Base-by-base conservation (phyloP, 2,888 invertebrate species). In the Erebia palarica region DNA sequence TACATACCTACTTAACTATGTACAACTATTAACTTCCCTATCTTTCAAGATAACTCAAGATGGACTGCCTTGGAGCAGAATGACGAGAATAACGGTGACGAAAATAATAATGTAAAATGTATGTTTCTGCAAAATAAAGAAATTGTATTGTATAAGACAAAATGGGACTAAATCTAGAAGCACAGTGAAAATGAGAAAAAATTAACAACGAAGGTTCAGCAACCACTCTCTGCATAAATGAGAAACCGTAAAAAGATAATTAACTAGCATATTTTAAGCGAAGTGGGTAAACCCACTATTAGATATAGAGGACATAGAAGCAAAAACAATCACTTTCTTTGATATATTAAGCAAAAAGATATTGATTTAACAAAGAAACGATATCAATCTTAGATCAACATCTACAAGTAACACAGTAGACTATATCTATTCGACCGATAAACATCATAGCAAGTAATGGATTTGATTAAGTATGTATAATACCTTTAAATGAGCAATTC, bases 341-440 rank as follows among this genome's bases (percentile, higher is more conserved):
- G 27, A 27, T 27, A 27, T 27, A 21, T 21, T 27, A 27, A 5
- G 14, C 14, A 14, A n/a, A 53, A 8, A 53, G 51, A n/a, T n/a
- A 7, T 9, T n/a, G 51, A 53, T 53, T 9, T 53, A 42, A 59
- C 59, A 59, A 59, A 59, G 42, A 42, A 36, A 42, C n/a, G 59
- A 59, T 36, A 58, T 3, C 14, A 13, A 36, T 36, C n/a, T n/a
- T n/a, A 59, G 42, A 42, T 42, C 59, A 14, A 42, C 59, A 59
- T 42, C 36, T 36, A 9, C 36, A 42, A 36, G n/a, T 7, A 36
- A 36, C 8, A n/a, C n/a, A 42, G n/a, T 9, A 55, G 55, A 3
- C n/a, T n/a, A n/a, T 57, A 55, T 18, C 55, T 18, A 21, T 36
- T 59, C 42, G 59, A 59, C 59, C 36, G 59, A 59, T 59, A 59